phyloP scores from a whole-genome alignment of 2,113 vertebrate species.

The Chaetodon auriga region DNA sequence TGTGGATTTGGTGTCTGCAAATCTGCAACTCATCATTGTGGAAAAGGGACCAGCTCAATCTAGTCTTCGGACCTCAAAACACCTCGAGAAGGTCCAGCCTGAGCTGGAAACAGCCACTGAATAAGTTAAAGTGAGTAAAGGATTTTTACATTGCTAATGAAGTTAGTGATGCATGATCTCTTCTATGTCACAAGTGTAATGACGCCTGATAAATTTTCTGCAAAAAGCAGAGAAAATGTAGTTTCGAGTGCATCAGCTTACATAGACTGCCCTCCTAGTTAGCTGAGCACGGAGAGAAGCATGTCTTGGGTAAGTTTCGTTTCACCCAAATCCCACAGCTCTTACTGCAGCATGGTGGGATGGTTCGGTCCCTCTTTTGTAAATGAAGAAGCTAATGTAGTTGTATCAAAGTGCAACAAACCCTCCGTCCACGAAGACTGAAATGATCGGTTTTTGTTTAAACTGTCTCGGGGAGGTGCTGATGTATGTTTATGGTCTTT shows the following conservation, averaged over 20 bases:
- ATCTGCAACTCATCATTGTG: background rate
- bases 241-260: no score
- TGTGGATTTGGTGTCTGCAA: background rate
- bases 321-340: no score
- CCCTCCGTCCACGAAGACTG: background rate
- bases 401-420: background rate
- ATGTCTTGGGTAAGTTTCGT: no score
- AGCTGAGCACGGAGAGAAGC: no score
- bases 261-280: no score
- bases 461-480: background rate
- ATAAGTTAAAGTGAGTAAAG: background rate
- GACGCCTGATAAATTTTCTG: background rate
- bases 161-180: background rate
- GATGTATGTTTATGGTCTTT: background rate
- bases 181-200: background rate
- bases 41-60: background rate
- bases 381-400: no score
- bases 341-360: no score
- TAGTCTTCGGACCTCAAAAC: background rate
- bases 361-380: no score
- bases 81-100: background rate
- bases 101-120: background rate
- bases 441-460: background rate
- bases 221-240: background rate
- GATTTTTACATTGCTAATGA: background rate